Conservation (phyloP, 2,888 invertebrate species). For the Eueremaeus valkanovi region DNA sequence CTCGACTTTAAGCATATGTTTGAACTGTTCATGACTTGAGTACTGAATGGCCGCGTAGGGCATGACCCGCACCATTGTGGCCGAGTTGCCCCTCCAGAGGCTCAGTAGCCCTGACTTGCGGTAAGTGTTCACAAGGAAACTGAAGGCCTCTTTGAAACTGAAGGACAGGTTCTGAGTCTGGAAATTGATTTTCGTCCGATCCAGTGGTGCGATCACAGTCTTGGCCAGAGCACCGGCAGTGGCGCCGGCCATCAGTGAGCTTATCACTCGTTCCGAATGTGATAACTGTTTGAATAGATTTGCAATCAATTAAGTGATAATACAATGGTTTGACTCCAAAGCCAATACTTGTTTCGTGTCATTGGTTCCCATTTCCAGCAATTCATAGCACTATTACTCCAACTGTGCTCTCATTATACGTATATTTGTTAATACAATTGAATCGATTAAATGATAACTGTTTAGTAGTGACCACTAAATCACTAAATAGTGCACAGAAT, state of each 20-base stretch:
- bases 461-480: neutral
- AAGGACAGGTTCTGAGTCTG: slow-evolving; percentile 61
- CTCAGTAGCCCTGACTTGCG: slow-evolving; percentile 72
- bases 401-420: neutral
- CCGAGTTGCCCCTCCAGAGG: slow-evolving; percentile 96
- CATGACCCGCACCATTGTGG: slow-evolving; percentile 93
- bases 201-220: slow-evolving; percentile 92
- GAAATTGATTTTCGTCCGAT: slow-evolving; percentile 97
- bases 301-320: neutral
- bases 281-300: neutral
- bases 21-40: slow-evolving; percentile 96
- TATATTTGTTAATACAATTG: neutral
- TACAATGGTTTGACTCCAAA: neutral
- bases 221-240: slow-evolving; percentile 89
- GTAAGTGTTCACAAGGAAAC: slow-evolving; percentile 60
- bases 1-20: slow-evolving; percentile 70
- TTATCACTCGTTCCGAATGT: slow-evolving; percentile 57
- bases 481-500: neutral
- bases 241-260: slow-evolving; percentile 85
- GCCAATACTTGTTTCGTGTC: neutral
- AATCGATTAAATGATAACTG: neutral
- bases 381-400: neutral
- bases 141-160: slow-evolving; percentile 54
- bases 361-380: neutral
- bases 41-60: slow-evolving; percentile 98